phyloP scores from a whole-genome alignment of 2,797 vertebrate species.

The Tragopan temminckii region DNA sequence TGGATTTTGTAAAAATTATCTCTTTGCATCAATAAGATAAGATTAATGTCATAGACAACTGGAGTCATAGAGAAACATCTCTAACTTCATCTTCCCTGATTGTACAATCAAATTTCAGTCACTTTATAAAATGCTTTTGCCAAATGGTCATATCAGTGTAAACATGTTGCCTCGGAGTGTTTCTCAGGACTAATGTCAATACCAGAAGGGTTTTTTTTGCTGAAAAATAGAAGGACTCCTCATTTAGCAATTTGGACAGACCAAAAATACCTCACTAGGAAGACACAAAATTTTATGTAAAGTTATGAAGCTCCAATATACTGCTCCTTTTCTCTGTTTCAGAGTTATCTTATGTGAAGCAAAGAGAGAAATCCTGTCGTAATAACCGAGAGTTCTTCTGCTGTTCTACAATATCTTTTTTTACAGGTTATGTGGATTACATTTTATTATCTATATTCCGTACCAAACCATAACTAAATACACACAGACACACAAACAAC shows the following conservation, averaged over 20 bases:
- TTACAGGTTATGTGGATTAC: slow-evolving; percentile 11
- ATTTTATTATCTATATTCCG: slow-evolving; percentile 22
- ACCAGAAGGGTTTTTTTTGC: slow-evolving; percentile 35
- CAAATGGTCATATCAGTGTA: background rate
- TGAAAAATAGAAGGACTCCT: slow-evolving; percentile 45
- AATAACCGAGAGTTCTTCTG: slow-evolving; percentile 38
- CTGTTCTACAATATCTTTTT: slow-evolving; percentile 26
- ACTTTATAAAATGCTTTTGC: background rate
- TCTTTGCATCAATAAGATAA: background rate
- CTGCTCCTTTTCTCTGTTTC: background rate
- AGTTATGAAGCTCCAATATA: slow-evolving; percentile 68
- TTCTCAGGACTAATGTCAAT: slow-evolving; percentile 19
- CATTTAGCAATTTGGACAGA: slow-evolving; percentile 53
- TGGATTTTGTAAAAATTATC: background rate
- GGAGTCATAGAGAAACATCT: background rate
- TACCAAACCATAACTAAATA: background rate
- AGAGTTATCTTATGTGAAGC: background rate
- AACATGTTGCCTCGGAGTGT: background rate
- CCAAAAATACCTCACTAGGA: slow-evolving; percentile 65
- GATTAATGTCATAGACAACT: background rate
- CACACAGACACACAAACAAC: background rate
- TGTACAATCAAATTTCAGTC: slow-evolving; percentile 16
- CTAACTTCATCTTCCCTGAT: background rate
- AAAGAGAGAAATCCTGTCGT: background rate
- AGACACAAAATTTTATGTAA: slow-evolving; percentile 55